phyloP scores from a whole-genome alignment of 1,140 invertebrate species.

The Calliphora vicina region DNA sequence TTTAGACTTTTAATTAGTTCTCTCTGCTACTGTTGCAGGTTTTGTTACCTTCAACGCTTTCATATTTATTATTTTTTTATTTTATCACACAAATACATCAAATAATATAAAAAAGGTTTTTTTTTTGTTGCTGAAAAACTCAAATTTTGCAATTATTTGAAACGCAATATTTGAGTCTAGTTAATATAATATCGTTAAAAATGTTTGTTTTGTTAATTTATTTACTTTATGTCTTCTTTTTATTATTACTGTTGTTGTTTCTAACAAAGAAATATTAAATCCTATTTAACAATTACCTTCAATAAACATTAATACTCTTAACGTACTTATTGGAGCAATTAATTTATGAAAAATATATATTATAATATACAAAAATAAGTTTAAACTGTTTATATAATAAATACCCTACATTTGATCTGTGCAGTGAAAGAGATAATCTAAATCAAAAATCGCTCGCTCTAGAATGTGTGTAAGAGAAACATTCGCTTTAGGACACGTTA shows the following conservation, averaged over 20 bases:
- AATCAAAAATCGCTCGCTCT: no score
- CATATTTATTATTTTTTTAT: background rate
- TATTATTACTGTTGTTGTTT: background rate
- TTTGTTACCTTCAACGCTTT: background rate
- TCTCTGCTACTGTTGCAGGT: no score
- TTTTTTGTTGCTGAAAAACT: background rate
- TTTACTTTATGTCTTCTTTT: conserved; percentile 4
- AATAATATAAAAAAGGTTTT: background rate
- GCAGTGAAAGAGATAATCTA: no score
- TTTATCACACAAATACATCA: background rate
- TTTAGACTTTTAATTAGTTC: background rate
- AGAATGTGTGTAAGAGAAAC: no score
- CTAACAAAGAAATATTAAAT: background rate
- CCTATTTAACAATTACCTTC: background rate
- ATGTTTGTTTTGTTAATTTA: background rate
- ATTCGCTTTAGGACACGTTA: no score
- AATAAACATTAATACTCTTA: background rate
- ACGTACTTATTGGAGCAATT: conserved; percentile 13
- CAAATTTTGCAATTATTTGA: conserved; percentile 1
- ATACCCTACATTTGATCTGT: no score
- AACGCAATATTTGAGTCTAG: conserved; percentile 17
- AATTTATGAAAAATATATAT: background rate
- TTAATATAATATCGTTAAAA: background rate
- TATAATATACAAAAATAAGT: background rate
- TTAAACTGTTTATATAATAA: background rate